phyloP scores from a whole-genome alignment of 2,888 invertebrate species.

The Eupithecia pulchellata region DNA sequence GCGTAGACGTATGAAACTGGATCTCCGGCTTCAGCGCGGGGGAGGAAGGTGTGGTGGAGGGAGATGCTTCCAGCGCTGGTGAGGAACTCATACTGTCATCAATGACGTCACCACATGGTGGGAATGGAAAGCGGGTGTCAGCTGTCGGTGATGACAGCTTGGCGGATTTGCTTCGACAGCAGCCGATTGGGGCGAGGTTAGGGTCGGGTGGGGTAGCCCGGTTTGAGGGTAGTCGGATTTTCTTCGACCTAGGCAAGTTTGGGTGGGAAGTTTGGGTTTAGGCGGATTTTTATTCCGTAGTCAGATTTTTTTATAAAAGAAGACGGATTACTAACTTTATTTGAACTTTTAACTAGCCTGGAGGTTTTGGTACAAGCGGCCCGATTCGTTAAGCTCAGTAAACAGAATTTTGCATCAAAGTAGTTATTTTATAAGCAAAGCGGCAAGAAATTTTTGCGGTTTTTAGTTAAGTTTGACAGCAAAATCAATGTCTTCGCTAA shows the following conservation, averaged over 20 bases:
- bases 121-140: constrained; percentile 36
- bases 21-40: constrained; percentile 68
- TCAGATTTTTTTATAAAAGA: not conserved
- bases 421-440: not conserved
- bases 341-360: not conserved
- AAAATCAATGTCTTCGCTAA: not conserved
- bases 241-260: too few species aligned
- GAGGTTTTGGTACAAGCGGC: not conserved
- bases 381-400: not conserved
- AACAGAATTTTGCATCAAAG: not conserved
- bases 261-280: too few species aligned
- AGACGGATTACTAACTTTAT: too few species aligned
- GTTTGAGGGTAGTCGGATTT: not conserved
- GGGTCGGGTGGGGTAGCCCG: not conserved
- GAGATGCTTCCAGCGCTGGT: constrained; percentile 80
- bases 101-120: constrained; percentile 76
- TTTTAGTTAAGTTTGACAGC: not conserved
- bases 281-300: not conserved
- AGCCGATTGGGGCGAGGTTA: not conserved
- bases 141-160: constrained; percentile 32
- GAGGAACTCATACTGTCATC: constrained; percentile 77
- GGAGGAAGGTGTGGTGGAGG: constrained; percentile 75
- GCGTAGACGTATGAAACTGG: constrained; percentile 76
- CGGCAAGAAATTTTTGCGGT: not conserved
- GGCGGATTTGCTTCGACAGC: constrained; percentile 14